Evolutionary conservation across 2,888 invertebrate genomes (phyloP), one percentile per base, ranked within the genome.

Genomic region (Pardosa pseudoannulata): DNA sequence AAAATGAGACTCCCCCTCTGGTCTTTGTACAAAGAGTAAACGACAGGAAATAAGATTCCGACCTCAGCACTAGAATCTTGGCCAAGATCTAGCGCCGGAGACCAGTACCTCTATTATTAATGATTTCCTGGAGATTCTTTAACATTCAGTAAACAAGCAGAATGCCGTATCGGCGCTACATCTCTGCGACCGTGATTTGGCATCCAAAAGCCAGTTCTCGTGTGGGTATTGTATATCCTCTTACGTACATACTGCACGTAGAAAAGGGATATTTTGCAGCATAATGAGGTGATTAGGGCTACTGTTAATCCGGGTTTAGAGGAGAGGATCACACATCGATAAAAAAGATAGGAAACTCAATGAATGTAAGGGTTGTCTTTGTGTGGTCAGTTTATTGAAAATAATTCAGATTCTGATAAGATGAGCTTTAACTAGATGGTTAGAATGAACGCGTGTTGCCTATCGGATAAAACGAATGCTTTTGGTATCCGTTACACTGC

Each of bases 81-180:
- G 56, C 23, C 56, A 56, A 7, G 56, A 56, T 56, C 56, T 56
- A 3, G 6, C 5, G 56, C 13, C 36, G 9, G 13, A 46, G 3
- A 56, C 56, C 23, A 56, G 56, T 56, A 56, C 5, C 16, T 23
- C 27, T 13, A 70, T 81, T 81, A 81, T 81, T 81, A 81, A 81
- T 81, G 81, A 74, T 81, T 81, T 74, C 81, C 81, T 74, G 74
- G 11, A 39, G 74, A 75, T 74, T 68, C 68, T 81, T 74, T 41
- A 32, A 73, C 73, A 65, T 80, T 72, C 67, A 36, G 73, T 80
- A 73, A 65, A 68, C 65, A 68, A 32, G 68, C 13, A 36, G 27
- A 16, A 28, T n/a, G 29, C n/a, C 7, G 29, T 65, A 65, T 65
- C 29, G 65, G 65, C 13, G 65, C 65, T n/a, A 65, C 3, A 65